Percentiles rank a stretch among this genome's conserved stretches.
These are phyloP conservation scores for Calycopis cecrops DNA, from an alignment of 1,140 invertebrate genomes.

Conservation along the genomic window DNA sequence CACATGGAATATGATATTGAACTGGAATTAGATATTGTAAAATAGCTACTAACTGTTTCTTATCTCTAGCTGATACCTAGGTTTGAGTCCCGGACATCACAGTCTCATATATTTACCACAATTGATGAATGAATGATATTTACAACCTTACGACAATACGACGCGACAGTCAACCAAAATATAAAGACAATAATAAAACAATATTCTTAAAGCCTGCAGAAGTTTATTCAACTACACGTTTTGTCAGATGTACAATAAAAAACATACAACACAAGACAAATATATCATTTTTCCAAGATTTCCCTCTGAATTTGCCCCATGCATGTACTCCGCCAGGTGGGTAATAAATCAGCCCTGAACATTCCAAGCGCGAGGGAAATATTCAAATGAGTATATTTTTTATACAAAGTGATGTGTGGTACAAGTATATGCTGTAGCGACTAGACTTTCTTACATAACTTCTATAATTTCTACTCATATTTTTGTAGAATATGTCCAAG, in stretches of 20 bases:
- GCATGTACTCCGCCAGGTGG: neutral
- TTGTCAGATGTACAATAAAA: neutral
- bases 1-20: too few relatives aligned
- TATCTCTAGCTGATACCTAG: too few relatives aligned
- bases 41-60: too few relatives aligned
- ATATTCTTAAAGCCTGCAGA: neutral
- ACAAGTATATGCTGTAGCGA: neutral
- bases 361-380: neutral
- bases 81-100: too few relatives aligned
- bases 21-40: too few relatives aligned
- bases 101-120: too few relatives aligned
- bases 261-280: too few relatives aligned
- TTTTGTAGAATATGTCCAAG: neutral
- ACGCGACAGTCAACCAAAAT: too few relatives aligned
- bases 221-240: neutral
- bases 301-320: neutral
- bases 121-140: too few relatives aligned
- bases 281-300: neutral
- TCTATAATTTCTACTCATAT: too few relatives aligned
- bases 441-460: too few relatives aligned
- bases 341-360: neutral
- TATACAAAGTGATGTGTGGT: neutral
- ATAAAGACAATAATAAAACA: neutral
- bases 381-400: conserved; percentile 6
- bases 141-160: too few relatives aligned